Evolutionary conservation across 2,797 vertebrate species (phyloP), one percentile per base, ranked within the genome.

Genomic region (Euthynnus affinis): DNA sequence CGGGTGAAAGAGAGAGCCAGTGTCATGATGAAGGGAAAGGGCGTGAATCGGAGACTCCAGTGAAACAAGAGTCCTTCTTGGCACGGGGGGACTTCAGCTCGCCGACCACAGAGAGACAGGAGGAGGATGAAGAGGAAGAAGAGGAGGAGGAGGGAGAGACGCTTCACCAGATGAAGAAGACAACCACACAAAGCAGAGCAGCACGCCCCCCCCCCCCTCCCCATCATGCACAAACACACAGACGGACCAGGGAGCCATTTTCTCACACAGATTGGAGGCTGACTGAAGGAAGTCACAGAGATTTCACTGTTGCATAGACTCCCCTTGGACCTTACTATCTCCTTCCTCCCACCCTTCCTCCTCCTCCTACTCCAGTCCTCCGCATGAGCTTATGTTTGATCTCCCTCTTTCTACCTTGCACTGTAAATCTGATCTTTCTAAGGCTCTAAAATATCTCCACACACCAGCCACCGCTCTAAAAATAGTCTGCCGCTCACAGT

Each of bases 41-140:
- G 61, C 55, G 78, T 81, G 89, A 90, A 91, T 87, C 40, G 1
- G 71, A 89, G 86, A 91, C 87, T 88, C 86, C 60, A 49, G 76
- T 86, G 78, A 90, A 90, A 88, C 75, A 29, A 52, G 85, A 90
- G 84, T 91, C 85, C 77, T 74, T 81, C 88, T 93, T 94, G 93
- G 91, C 92, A 95, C 89, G 9, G 77, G 17, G 44, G 70, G 83
- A 82, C 80, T 78, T 78, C 49, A 85, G 71, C 75, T 81, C 69
- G 84, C 70, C 46, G 74, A 84, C 81, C 86, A 82, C 73, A 77
- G 66, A 80, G 71, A 84, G 81, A 79, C 80, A 51, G 61, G 63
- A 73, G 67, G 79, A 71, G 55, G 66, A 67, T 20, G 71, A 58
- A 22, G 80, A 69, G 70, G 61, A 69, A 64, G 71, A 64, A 25